These are phyloP conservation scores for Nymphalis io DNA, from an alignment of 1,140 invertebrate species.

Conservation along the genomic window DNA sequence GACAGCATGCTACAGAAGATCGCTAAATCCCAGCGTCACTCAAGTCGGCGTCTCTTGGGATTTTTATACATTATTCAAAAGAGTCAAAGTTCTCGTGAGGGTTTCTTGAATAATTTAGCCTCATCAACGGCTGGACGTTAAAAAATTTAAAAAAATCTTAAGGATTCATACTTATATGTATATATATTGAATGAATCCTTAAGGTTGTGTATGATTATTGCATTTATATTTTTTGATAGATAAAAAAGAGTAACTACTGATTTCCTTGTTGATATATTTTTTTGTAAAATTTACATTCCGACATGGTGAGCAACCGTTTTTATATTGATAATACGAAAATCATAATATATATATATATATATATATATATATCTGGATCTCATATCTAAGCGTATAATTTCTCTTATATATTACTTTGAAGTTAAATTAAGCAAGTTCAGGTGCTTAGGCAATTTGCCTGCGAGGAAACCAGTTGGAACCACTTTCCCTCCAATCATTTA, in stretches of 20 bases:
- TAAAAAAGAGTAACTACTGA: too few relatives aligned
- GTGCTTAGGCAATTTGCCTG: conserved; percentile 24
- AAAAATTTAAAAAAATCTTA: background rate
- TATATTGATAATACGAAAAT: too few relatives aligned
- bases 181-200: too few relatives aligned
- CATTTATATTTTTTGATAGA: too few relatives aligned
- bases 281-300: too few relatives aligned
- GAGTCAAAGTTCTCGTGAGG: background rate
- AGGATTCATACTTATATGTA: too few relatives aligned
- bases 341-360: too few relatives aligned
- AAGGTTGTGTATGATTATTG: too few relatives aligned
- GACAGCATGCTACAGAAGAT: conserved; percentile 2
- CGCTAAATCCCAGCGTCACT: background rate
- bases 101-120: background rate
- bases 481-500: conserved; percentile 34
- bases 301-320: too few relatives aligned
- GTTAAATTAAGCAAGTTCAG: conserved; percentile 1
- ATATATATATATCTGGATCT: too few relatives aligned
- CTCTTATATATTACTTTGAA: background rate
- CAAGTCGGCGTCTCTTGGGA: background rate
- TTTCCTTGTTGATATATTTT: too few relatives aligned
- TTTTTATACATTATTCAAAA: conserved; percentile 18
- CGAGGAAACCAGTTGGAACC: conserved; percentile 22
- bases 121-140: background rate
- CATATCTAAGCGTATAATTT: background rate